Evolutionary conservation across 1,140 invertebrate genomes (phyloP).

Genomic region (Pachyrhynchus sulphureomaculatus): DNA sequence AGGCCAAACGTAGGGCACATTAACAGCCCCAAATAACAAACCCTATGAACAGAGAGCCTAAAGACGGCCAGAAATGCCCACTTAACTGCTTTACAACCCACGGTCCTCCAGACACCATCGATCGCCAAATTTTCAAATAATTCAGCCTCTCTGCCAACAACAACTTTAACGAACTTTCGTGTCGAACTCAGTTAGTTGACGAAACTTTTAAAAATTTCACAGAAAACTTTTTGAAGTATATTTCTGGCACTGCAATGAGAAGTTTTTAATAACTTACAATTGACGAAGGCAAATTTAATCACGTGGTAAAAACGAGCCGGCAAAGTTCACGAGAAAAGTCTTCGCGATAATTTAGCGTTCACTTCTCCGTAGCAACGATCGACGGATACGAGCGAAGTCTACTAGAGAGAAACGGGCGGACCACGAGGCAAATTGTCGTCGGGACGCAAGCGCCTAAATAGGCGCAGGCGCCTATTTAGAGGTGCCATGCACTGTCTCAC

Average conservation of each 20-base stretch:
- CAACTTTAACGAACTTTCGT: conserved; percentile 5
- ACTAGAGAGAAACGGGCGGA: conserved; percentile 47
- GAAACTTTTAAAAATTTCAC: not conserved
- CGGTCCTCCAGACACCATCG: conserved; percentile 45
- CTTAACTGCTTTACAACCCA: conserved; percentile 13
- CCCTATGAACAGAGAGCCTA: not conserved
- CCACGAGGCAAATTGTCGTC: conserved; percentile 45
- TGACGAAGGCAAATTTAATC: conserved; percentile 15
- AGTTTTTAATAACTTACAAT: not conserved
- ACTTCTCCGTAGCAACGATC: conserved; percentile 23
- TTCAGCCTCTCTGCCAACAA: conserved; percentile 9
- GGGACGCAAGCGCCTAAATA: conserved; percentile 39
- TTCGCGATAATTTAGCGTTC: conserved; percentile 22
- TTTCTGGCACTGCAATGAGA: not conserved
- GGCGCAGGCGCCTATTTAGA: conserved; percentile 38
- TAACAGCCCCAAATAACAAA: not conserved
- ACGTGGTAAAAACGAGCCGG: conserved; percentile 16
- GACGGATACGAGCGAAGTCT: conserved; percentile 44
- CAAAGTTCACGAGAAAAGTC: conserved; percentile 31
- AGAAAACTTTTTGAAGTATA: conserved; percentile 1
- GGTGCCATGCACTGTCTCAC: conserved; percentile 41
- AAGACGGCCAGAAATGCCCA: conserved; percentile 2
- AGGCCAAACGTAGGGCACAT: conserved; percentile 18
- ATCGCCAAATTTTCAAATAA: conserved; percentile 38
- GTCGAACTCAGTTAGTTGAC: not conserved